Base-by-base conservation (phyloP, 2,113 vertebrate species). In the Pandion haliaetus region DNA sequence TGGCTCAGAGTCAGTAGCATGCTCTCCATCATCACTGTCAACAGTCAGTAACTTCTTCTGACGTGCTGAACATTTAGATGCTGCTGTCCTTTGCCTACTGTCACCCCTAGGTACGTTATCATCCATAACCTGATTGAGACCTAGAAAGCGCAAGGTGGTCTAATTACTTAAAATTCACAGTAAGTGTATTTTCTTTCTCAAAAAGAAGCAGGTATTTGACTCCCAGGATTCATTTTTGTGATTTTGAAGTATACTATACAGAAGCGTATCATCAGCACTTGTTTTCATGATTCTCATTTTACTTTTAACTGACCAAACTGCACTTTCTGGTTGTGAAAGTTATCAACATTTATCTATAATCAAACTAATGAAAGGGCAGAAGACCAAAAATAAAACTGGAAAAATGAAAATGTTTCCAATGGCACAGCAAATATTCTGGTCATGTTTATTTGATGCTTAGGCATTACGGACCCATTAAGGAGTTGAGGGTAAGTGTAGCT, bases 91-190 rank as follows among this genome's bases (percentile, higher is more conserved):
- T 79, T 96, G 97, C 80, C 74, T 92, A 23, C 67, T 59, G 21
- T 40, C 36, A 11, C 21, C 9, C 31, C 13, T 29, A 24, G 12
- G 17, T 16, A 52, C 8, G 0, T 94, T 93, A 32, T 98, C 98
- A 81, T 97, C 83, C 19, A 91, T 95, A 88, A 99, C 98, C 84
- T 94, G 89, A 96, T 98, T 96, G n/a, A 99, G 93, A 45, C 98
- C 99, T 99, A 67, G 25, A 86, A 65, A 76, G 84, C 5, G 90
- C 25, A 73, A 26, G n/a, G 12, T 19, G 17, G 12, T 42, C 70
- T 45, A 36, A 52, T 50, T 32, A 65, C 38, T 36, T 77, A 12
- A 63, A 88, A 76, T 52, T 63, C 69, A 52, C 17, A 84, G 29
- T 29, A 63, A 36, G 57, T 18, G 32, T 59, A 3, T 34, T 59